Percentiles rank a stretch among this genome's conserved stretches.
Evolutionary conservation across 2,797 vertebrate species (phyloP).

Genomic region (Coranthus polyacanthus): DNA sequence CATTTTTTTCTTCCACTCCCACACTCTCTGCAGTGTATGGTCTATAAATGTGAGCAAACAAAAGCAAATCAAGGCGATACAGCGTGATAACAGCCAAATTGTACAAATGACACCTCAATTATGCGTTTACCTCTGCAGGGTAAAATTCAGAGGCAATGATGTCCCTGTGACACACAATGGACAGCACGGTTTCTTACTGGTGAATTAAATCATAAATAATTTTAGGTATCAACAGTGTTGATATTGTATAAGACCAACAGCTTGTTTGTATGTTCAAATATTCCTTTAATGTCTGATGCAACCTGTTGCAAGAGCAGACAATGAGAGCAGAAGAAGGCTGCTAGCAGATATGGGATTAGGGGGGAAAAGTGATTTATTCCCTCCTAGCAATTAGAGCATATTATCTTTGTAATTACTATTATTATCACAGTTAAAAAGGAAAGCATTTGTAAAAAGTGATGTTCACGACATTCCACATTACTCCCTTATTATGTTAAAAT

Average conservation of each 20-base stretch:
- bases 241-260: conserved; percentile 51
- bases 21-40: background rate
- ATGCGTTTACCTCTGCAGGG: background rate
- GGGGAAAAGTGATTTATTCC: conserved; percentile 75
- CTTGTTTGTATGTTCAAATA: conserved; percentile 75
- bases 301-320: conserved; percentile 83
- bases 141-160: conserved; percentile 10
- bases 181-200: conserved; percentile 16
- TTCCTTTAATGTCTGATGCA: conserved; percentile 83
- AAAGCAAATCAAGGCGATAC: conserved; percentile 21
- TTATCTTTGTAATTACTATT: conserved; percentile 87
- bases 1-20: background rate
- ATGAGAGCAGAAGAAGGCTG: conserved; percentile 55
- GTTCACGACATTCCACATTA: conserved; percentile 80
- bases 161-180: conserved; percentile 28
- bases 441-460: conserved; percentile 80
- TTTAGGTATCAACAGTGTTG: conserved; percentile 42
- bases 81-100: conserved; percentile 9
- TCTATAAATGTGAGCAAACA: background rate
- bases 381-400: conserved; percentile 84
- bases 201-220: conserved; percentile 42
- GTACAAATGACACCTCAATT: conserved; percentile 7
- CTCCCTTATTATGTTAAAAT: conserved; percentile 83
- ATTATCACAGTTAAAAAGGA: conserved; percentile 85
- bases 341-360: conserved; percentile 70